Percentiles rank a stretch among this genome's conserved stretches.
Evolutionary conservation across 2,113 vertebrate genomes (phyloP).

Genomic region (Pedionomus torquatus): DNA sequence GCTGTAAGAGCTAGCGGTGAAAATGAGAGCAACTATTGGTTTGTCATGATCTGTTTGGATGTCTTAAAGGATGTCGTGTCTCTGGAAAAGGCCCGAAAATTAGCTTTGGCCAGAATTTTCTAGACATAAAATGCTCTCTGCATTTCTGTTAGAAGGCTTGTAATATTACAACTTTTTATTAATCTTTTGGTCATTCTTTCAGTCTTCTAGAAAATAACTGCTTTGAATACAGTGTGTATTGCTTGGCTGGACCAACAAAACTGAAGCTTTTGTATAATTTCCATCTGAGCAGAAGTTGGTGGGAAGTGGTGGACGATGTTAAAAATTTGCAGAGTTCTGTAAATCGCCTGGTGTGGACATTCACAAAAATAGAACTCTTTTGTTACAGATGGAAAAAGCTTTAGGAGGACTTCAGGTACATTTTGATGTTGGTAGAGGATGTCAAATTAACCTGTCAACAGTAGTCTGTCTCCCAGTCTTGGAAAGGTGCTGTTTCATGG

Average conservation of each 20-base stretch:
- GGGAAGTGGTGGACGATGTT: neutral
- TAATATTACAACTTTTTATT: neutral
- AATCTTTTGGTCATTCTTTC: neutral
- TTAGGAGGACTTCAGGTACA: neutral
- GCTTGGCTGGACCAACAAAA: neutral
- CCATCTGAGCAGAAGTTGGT: neutral
- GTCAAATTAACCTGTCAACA: neutral
- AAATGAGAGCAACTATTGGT: neutral
- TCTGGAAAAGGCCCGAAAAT: neutral
- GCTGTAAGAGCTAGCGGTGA: neutral
- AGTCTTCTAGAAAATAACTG: neutral
- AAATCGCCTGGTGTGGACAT: neutral
- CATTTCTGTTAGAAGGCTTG: neutral
- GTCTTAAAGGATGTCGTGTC: neutral
- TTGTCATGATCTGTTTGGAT: neutral
- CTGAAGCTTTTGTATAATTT: neutral
- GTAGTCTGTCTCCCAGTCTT: neutral
- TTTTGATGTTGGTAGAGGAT: neutral
- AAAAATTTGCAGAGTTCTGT: neutral
- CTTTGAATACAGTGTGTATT: neutral
- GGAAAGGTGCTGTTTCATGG: neutral
- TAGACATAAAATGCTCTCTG: neutral
- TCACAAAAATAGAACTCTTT: neutral
- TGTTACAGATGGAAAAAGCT: neutral
- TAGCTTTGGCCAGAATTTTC: neutral